Conservation (phyloP, 2,797 vertebrate species). For the Sitta carolinensis region DNA sequence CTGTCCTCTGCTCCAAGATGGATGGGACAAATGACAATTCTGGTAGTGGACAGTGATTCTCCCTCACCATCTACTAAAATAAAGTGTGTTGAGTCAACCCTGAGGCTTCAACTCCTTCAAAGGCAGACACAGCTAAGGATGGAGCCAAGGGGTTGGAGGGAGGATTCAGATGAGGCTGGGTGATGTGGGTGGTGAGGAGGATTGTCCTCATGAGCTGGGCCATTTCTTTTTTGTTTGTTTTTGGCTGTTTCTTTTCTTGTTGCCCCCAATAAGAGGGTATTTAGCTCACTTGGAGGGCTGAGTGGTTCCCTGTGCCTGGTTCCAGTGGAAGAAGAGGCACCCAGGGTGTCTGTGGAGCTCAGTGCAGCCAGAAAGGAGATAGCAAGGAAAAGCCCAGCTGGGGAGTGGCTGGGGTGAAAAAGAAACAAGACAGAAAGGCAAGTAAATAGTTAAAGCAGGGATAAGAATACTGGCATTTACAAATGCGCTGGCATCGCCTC, state of each 20-base stretch:
- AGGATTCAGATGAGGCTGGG: background rate
- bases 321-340: background rate
- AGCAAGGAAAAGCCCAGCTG: background rate
- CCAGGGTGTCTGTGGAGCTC: background rate
- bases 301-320: background rate
- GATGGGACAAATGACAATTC: background rate
- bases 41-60: rapidly evolving
- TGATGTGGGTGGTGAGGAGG: rapidly evolving
- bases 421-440: background rate
- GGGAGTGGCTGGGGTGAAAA: background rate
- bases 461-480: background rate
- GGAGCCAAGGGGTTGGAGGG: background rate
- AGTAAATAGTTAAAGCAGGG: background rate
- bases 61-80: background rate
- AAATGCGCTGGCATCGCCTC: background rate
- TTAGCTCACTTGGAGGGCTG: background rate
- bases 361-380: background rate
- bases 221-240: background rate
- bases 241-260: background rate
- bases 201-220: rapidly evolving
- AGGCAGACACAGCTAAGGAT: background rate
- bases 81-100: rapidly evolving
- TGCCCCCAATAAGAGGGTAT: background rate
- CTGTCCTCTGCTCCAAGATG: background rate
- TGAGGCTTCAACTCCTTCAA: background rate